These are phyloP conservation scores for Chitala chitala DNA, from an alignment of 2,113 vertebrate genomes.

Conservation along the genomic window DNA sequence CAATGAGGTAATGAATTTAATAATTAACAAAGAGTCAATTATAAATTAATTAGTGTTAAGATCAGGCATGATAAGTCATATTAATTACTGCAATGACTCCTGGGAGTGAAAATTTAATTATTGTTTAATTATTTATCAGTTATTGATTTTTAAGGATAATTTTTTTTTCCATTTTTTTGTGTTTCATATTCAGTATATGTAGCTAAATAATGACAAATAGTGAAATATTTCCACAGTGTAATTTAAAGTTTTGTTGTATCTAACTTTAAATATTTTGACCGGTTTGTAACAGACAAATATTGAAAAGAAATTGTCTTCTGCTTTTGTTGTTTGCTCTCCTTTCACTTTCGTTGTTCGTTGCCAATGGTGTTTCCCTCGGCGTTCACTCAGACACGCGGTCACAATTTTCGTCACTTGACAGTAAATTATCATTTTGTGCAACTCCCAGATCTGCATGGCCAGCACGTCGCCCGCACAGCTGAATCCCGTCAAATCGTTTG, in stretches of 20 bases:
- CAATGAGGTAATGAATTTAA: slow-evolving; percentile 16
- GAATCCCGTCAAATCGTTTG: slow-evolving; percentile 12
- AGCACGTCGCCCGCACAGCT: background rate
- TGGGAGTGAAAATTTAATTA: slow-evolving; percentile 9
- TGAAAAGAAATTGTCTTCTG: background rate
- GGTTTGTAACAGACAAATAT: too few relatives aligned
- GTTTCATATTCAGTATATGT: too few relatives aligned
- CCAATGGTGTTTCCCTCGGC: too few relatives aligned
- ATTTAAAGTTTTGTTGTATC: too few relatives aligned
- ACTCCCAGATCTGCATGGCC: background rate
- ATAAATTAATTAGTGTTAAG: slow-evolving; percentile 15
- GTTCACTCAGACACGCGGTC: too few relatives aligned
- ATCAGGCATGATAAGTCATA: slow-evolving; percentile 3
- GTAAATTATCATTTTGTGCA: background rate
- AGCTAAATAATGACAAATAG: too few relatives aligned
- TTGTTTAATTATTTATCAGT: slow-evolving; percentile 12
- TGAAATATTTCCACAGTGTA: too few relatives aligned
- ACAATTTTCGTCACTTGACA: background rate
- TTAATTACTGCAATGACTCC: slow-evolving; percentile 13
- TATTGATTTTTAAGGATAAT: slow-evolving; percentile 2
- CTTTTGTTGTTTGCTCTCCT: background rate
- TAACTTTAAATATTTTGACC: too few relatives aligned
- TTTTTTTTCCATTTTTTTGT: slow-evolving; percentile 1
- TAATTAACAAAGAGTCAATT: slow-evolving; percentile 14
- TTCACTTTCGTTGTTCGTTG: too few relatives aligned